phyloP scores from a whole-genome alignment of 1,140 invertebrate genomes.

The Hycleus phaleratus region DNA sequence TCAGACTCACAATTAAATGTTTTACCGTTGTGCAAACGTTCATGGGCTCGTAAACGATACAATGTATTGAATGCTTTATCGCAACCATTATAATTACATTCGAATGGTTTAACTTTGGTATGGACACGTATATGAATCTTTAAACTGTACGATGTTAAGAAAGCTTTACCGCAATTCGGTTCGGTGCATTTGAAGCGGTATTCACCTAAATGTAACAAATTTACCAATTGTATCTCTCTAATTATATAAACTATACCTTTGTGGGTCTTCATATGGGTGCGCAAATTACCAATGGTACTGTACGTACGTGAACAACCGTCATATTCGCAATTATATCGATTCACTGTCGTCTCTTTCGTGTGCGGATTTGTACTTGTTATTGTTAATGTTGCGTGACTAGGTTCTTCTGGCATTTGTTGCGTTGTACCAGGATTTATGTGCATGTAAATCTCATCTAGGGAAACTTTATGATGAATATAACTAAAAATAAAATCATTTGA shows the following conservation, averaged over 20 bases:
- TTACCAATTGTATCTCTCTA: background rate
- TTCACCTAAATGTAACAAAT: conserved; percentile 60
- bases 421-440: conserved; percentile 54
- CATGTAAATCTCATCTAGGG: conserved; percentile 61
- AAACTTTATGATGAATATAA: conserved; percentile 60
- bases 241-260: conserved; percentile 58
- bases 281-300: conserved; percentile 87
- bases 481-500: conserved; percentile 37
- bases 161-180: conserved; percentile 82
- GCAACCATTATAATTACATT: conserved; percentile 68
- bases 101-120: conserved; percentile 89
- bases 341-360: conserved; percentile 57
- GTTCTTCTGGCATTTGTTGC: conserved; percentile 51
- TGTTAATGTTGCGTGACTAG: conserved; percentile 59
- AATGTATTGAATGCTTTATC: conserved; percentile 91
- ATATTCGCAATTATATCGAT: conserved; percentile 79
- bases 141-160: conserved; percentile 89
- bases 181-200: conserved; percentile 88
- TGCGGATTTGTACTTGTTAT: conserved; percentile 57
- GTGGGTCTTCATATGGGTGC: conserved; percentile 93
- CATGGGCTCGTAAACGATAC: conserved; percentile 85
- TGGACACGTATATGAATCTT: conserved; percentile 93
- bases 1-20: conserved; percentile 87
- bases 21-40: conserved; percentile 85
- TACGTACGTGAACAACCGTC: conserved; percentile 84